Evolutionary conservation across 2,888 invertebrate genomes (phyloP).

Genomic region (Lomographa bimaculata): DNA sequence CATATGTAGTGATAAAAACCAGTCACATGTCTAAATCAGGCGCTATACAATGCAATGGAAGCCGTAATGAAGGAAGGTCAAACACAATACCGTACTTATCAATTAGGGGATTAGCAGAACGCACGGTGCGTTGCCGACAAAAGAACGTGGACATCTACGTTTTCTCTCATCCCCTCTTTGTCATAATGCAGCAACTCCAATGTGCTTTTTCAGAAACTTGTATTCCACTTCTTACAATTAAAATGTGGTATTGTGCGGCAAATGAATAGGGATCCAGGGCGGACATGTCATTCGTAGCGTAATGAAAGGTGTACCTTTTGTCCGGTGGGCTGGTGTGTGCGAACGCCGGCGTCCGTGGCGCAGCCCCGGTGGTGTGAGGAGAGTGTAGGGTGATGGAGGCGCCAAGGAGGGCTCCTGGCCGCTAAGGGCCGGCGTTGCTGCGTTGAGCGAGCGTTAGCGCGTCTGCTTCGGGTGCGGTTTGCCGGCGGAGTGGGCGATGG

Average conservation of each 20-base stretch:
- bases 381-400: slow-evolving; percentile 59
- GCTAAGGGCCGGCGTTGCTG: slow-evolving; percentile 79
- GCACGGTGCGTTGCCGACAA: slow-evolving; percentile 40
- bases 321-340: slow-evolving; percentile 68
- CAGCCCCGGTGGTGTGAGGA: slow-evolving; percentile 56
- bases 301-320: slow-evolving; percentile 65
- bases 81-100: slow-evolving; percentile 49
- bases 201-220: slow-evolving; percentile 32
- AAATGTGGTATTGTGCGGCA: slow-evolving; percentile 50
- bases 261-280: slow-evolving; percentile 56
- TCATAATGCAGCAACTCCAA: slow-evolving; percentile 57
- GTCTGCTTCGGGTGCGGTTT: slow-evolving; percentile 71
- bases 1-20: not conserved
- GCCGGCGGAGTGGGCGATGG: slow-evolving; percentile 71
- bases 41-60: slow-evolving; percentile 42
- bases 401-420: slow-evolving; percentile 77
- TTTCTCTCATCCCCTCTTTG: slow-evolving; percentile 37
- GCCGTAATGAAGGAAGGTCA: slow-evolving; percentile 71
- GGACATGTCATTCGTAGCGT: slow-evolving; percentile 47
- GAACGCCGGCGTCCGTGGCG: slow-evolving; percentile 72
- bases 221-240: slow-evolving; percentile 37
- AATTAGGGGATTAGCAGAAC: slow-evolving; percentile 54
- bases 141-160: slow-evolving; percentile 36
- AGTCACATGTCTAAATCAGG: slow-evolving; percentile 20
- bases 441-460: slow-evolving; percentile 67